Percentiles rank a stretch among this genome's conserved stretches.
These are phyloP conservation scores for Prunella himalayana DNA, from an alignment of 2,113 vertebrate genomes.

Conservation along the genomic window DNA sequence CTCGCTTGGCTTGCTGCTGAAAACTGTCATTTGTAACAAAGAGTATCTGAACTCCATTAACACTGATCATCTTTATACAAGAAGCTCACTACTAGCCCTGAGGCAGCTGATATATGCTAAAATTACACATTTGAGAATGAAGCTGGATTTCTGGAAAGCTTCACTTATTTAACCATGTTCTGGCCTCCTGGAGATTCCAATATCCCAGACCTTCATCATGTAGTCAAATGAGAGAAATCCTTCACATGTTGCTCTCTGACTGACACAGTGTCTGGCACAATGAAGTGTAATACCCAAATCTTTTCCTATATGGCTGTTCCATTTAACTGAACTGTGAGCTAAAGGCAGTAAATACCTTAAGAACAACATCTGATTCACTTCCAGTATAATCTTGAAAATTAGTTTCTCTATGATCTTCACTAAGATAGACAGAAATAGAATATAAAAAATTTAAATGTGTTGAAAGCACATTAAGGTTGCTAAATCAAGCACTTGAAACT, in stretches of 20 bases:
- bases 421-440: constrained; percentile 23
- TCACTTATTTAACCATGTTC: not conserved
- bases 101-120: not conserved
- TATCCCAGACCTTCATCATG: not conserved
- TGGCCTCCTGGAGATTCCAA: not conserved
- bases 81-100: not conserved
- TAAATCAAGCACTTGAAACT: constrained; percentile 43
- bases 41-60: not conserved
- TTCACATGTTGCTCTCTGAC: not conserved
- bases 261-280: not conserved
- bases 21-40: not conserved
- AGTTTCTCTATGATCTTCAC: not conserved
- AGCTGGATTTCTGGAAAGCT: not conserved
- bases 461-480: constrained; percentile 27
- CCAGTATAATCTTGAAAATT: not conserved
- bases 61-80: not conserved
- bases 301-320: not conserved
- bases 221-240: not conserved
- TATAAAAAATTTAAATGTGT: not conserved
- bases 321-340: not conserved
- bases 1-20: not conserved
- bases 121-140: not conserved
- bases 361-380: not conserved
- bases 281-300: not conserved
- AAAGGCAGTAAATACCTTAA: not conserved